Evolutionary conservation across 1,140 invertebrate species (phyloP).

Genomic region (Batillaria attramentaria): DNA sequence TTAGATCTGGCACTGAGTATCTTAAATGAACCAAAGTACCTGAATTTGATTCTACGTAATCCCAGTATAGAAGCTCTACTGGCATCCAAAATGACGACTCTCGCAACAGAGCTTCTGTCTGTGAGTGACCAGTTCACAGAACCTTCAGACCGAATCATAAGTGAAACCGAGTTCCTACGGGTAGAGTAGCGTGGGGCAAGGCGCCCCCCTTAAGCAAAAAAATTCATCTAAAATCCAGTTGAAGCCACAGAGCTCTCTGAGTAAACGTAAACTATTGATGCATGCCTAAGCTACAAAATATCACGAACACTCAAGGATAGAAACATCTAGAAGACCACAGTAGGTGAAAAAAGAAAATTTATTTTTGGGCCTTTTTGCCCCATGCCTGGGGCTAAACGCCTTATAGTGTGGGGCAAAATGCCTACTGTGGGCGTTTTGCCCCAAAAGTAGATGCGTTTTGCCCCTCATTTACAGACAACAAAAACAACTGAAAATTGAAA

Average conservation of each 20-base stretch:
- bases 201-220: background rate
- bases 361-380: background rate
- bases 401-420: background rate
- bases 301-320: background rate
- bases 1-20: too few relatives aligned
- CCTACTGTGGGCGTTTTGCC: background rate
- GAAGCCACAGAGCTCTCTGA: background rate
- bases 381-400: background rate
- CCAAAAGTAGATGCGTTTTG: background rate
- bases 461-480: too few relatives aligned
- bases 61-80: too few relatives aligned
- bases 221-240: background rate
- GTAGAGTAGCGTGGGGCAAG: background rate
- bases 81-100: too few relatives aligned
- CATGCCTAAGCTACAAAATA: background rate
- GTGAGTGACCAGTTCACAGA: too few relatives aligned
- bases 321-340: background rate
- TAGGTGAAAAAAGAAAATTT: background rate
- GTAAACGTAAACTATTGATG: too few relatives aligned
- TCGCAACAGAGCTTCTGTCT: too few relatives aligned
- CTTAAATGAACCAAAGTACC: too few relatives aligned
- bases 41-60: too few relatives aligned
- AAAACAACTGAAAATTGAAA: too few relatives aligned
- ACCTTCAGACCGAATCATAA: too few relatives aligned
- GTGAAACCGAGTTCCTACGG: too few relatives aligned